Base-by-base conservation (phyloP, 2,113 vertebrate genomes). In the Eupsittula cactorum region DNA sequence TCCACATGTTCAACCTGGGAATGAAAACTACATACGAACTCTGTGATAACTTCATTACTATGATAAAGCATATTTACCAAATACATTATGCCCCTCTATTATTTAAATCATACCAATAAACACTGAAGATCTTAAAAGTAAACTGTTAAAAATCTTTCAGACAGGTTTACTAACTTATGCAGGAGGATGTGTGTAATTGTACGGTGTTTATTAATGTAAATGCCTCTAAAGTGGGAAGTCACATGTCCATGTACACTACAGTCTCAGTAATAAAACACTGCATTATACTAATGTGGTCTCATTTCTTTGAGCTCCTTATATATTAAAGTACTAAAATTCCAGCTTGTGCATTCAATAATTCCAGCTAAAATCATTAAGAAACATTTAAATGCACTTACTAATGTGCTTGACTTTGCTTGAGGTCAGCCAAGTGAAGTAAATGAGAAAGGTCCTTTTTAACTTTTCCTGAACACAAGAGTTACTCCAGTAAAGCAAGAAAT, bases 1-100 rank as follows among this genome's bases (percentile, higher is more conserved):
- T 23, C 57, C 37, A 74, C 2, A 3, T 1, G 1, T 16, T 52
- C 4, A 1, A 15, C 46, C 11, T 57, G 29, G 7, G 64, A 41
- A 49, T 4, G 17, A 84, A 89, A 93, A 29, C 6, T 6, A 27
- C 29, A 24, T 28, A 25, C 6, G 23, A 47, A 49, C 10, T 41
- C 33, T 60, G 16, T 23, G 18, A 13, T 25, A 80, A 25, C 20
- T 31, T 6, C 14, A 41, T 60, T 65, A 89, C 12, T 28, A 73
- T 1, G 6, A 86, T 52, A 62, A 82, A 94, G 31, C 21, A 15
- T 21, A 49, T 92, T 76, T 37, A 49, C 6, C 6, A 64, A 76
- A 82, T 31, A 42, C 3, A 37, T 59, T 37, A 47, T 42, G 24
- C 7, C 16, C 24, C 8, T 55, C 52, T n/a, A 55, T 77, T 28